A percentile compares a stretch with the other conserved stretches of the same genome.
phyloP scores from a whole-genome alignment of 2,888 invertebrate genomes.

The Drosophila sordidula region DNA sequence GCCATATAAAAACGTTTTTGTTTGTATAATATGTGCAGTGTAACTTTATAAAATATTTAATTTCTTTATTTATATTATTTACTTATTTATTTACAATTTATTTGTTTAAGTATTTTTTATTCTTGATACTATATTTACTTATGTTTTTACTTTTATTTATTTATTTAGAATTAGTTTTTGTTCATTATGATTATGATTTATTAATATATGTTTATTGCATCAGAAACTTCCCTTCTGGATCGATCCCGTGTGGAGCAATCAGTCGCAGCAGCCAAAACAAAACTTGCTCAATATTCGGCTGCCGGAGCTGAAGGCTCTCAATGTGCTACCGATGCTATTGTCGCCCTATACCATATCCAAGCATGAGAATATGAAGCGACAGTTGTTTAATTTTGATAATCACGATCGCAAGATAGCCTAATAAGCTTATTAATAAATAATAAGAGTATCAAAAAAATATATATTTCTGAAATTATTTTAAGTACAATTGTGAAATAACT shows the following conservation, averaged over 20 bases:
- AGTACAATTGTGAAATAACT: slow-evolving; percentile 1
- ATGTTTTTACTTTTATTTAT: too few species aligned
- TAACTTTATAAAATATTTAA: too few species aligned
- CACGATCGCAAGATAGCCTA: slow-evolving; percentile 84
- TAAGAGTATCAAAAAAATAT: neutral
- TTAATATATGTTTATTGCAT: neutral
- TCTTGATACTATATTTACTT: too few species aligned
- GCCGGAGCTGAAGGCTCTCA: slow-evolving; percentile 81
- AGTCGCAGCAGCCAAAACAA: slow-evolving; percentile 45
- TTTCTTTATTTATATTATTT: too few species aligned
- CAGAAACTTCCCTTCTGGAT: slow-evolving; percentile 85
- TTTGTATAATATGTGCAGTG: too few species aligned
- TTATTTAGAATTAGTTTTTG: too few species aligned
- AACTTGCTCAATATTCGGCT: slow-evolving; percentile 81
- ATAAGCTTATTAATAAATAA: neutral
- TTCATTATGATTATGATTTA: too few species aligned
- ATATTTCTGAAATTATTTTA: slow-evolving; percentile 4
- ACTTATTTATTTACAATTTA: too few species aligned
- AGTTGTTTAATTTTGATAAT: slow-evolving; percentile 83
- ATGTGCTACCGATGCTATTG: slow-evolving; percentile 81
- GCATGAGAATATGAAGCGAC: slow-evolving; percentile 83
- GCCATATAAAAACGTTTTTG: too few species aligned
- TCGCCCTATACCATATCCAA: slow-evolving; percentile 84
- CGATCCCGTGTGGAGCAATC: slow-evolving; percentile 84
- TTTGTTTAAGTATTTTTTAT: too few species aligned